phyloP scores from a whole-genome alignment of 92 coral and sea anemone genomes.

The Umimayanthus kanabou region DNA sequence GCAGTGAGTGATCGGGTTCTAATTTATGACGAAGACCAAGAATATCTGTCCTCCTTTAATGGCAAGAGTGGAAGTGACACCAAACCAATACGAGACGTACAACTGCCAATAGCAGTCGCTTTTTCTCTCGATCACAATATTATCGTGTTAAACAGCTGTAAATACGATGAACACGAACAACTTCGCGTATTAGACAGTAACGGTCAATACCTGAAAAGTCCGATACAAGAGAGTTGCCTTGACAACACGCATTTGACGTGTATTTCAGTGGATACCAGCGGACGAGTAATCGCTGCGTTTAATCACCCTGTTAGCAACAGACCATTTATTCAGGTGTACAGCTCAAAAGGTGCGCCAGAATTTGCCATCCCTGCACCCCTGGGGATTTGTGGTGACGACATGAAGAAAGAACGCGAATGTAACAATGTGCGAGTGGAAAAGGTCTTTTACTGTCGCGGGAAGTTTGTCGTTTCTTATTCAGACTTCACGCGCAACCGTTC shows the following conservation, averaged over 20 bases:
- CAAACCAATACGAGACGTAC: not conserved
- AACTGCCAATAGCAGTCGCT: not conserved
- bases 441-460: slow-evolving; percentile 5
- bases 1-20: not conserved
- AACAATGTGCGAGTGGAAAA: slow-evolving; percentile 5
- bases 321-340: slow-evolving; percentile 21
- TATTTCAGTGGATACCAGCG: slow-evolving; percentile 18
- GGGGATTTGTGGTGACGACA: not conserved
- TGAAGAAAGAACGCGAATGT: not conserved
- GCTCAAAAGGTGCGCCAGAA: slow-evolving; percentile 14
- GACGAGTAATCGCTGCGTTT: slow-evolving; percentile 16
- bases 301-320: not conserved
- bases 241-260: not conserved
- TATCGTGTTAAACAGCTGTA: not conserved
- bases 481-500: slow-evolving; percentile 19
- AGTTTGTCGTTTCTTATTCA: slow-evolving; percentile 23
- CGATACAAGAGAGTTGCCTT: not conserved
- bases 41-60: not conserved
- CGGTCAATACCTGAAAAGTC: not conserved
- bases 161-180: too few species aligned
- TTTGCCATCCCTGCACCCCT: not conserved
- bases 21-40: not conserved
- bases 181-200: not conserved
- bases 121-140: slow-evolving; percentile 9
- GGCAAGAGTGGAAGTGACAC: not conserved